A percentile compares a stretch with the other conserved stretches of the same genome.
Conservation (phyloP, 2,888 invertebrate genomes). For the Diaprepes abbreviatus region DNA sequence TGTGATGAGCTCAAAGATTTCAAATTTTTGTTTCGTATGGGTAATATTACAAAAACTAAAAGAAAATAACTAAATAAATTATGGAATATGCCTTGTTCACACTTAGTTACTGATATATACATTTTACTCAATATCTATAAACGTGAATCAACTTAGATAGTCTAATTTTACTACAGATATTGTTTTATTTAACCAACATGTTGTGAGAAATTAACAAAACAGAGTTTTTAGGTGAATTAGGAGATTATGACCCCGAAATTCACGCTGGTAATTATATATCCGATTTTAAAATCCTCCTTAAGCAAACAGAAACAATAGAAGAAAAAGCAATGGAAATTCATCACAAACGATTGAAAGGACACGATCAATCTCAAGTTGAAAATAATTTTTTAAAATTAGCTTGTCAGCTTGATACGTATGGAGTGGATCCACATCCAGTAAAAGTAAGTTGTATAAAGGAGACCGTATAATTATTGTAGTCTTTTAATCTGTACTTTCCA, state of each 20-base stretch:
- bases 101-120: too few relatives aligned
- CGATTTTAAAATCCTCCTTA: constrained; percentile 90
- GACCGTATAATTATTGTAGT: background rate
- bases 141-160: too few relatives aligned
- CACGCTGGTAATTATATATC: constrained; percentile 92
- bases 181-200: too few relatives aligned
- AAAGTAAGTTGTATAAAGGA: constrained; percentile 74
- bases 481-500: too few relatives aligned
- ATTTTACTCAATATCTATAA: too few relatives aligned
- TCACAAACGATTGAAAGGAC: constrained; percentile 87
- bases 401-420: constrained; percentile 94
- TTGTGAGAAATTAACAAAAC: background rate
- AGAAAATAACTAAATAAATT: too few relatives aligned
- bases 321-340: constrained; percentile 94
- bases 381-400: constrained; percentile 92
- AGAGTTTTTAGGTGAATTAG: constrained; percentile 85
- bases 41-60: too few relatives aligned
- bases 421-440: constrained; percentile 97
- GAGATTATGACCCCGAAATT: constrained; percentile 91
- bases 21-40: too few relatives aligned
- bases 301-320: constrained; percentile 93
- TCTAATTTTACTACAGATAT: background rate
- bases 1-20: too few relatives aligned
- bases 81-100: too few relatives aligned
- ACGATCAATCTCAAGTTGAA: constrained; percentile 90